A percentile compares a stretch with the other conserved stretches of the same genome.
These are phyloP conservation scores for Cryptocephalus primarius DNA, from an alignment of 2,888 invertebrate genomes.

Conservation along the genomic window DNA sequence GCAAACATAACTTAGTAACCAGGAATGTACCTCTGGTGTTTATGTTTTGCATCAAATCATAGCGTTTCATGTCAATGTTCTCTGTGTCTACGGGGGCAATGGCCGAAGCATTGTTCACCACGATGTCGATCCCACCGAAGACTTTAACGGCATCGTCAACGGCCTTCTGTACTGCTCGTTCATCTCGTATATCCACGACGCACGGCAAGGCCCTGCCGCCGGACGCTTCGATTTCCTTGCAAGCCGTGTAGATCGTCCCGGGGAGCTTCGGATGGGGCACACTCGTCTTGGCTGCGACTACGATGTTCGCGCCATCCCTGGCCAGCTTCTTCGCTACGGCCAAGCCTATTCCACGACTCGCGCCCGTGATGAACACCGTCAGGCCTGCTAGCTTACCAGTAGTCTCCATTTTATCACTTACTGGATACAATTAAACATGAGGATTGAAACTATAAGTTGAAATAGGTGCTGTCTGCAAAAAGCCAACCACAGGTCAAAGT, in stretches of 20 bases:
- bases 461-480: no score
- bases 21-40: conserved; percentile 93
- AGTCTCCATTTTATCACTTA: background rate
- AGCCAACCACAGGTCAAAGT: no score
- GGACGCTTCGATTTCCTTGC: conserved; percentile 75
- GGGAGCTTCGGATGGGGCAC: conserved; percentile 82
- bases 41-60: conserved; percentile 90
- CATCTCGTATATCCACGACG: conserved; percentile 78
- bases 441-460: no score
- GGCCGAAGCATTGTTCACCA: conserved; percentile 93
- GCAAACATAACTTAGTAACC: conserved; percentile 85
- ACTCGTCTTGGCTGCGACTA: conserved; percentile 87
- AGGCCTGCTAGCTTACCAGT: conserved; percentile 67
- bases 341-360: conserved; percentile 94
- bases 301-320: conserved; percentile 82
- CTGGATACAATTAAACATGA: no score
- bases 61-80: conserved; percentile 86
- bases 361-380: conserved; percentile 91
- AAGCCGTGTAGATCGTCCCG: conserved; percentile 84
- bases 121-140: conserved; percentile 92
- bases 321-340: conserved; percentile 88
- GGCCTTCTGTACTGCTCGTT: conserved; percentile 59
- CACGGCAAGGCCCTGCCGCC: conserved; percentile 82
- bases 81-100: conserved; percentile 74
- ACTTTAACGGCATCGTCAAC: conserved; percentile 65